Percentiles rank a stretch among this genome's conserved stretches.
phyloP scores from a whole-genome alignment of 2,888 invertebrate genomes.

The Octonoba sinensis region DNA sequence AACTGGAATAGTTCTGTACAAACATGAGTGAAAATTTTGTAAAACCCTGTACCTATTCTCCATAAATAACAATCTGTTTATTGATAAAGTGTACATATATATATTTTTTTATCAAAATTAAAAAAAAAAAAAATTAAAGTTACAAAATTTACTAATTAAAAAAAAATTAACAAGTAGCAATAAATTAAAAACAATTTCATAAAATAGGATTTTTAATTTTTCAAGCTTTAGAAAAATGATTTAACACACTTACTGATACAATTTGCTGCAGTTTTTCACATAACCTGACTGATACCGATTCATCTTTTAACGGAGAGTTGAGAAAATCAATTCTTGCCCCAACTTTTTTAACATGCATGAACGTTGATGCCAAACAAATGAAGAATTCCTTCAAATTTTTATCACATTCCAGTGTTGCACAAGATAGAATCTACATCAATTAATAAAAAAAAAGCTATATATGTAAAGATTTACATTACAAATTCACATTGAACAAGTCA shows the following conservation, averaged over 20 bases:
- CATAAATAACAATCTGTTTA: too few relatives aligned
- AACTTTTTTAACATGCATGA: constrained; percentile 21
- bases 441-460: not conserved
- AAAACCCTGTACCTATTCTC: too few relatives aligned
- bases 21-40: too few relatives aligned
- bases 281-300: constrained; percentile 18
- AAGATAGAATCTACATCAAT: constrained; percentile 38
- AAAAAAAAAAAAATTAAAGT: not conserved
- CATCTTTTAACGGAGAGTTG: constrained; percentile 22
- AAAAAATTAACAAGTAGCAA: not conserved
- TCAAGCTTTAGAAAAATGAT: not conserved
- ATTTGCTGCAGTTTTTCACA: constrained; percentile 32
- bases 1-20: too few relatives aligned
- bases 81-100: too few relatives aligned
- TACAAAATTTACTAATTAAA: too few relatives aligned
- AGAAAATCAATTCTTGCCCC: constrained; percentile 48
- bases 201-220: not conserved
- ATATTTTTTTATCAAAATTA: not conserved
- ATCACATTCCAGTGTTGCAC: constrained; percentile 10
- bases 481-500: too few relatives aligned
- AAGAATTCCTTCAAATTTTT: constrained; percentile 47
- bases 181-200: not conserved
- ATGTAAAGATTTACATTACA: not conserved
- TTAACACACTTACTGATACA: constrained; percentile 21
- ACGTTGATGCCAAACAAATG: constrained; percentile 48